Evolutionary conservation across 37 sponge, comb jelly and placozoan species (phyloP), one percentile per base, ranked within the genome.

Genomic region (Beroe forskalii): DNA sequence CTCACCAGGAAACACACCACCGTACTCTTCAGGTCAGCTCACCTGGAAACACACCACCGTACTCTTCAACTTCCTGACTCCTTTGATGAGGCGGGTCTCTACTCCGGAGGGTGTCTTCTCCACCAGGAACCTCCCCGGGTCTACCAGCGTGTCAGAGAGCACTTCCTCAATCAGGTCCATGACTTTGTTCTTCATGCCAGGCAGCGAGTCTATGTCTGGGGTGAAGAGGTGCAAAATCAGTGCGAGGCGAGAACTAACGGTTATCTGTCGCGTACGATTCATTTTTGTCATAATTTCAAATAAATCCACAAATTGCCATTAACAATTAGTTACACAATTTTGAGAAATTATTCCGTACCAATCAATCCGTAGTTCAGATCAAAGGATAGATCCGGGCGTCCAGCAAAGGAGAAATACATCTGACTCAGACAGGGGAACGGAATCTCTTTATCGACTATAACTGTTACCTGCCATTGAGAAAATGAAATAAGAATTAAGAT

Each of bases 1-100:
- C n/a, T 63, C 3, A 72, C 86, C 86, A 42, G 44, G n/a, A n/a
- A n/a, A n/a, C n/a, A n/a, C n/a, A n/a, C n/a, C n/a, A n/a, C n/a
- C n/a, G n/a, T n/a, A n/a, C n/a, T n/a, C n/a, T n/a, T n/a, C n/a
- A n/a, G n/a, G n/a, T n/a, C n/a, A n/a, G n/a, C n/a, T 63, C 3
- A 72, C 86, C 86, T 80, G 44, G n/a, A 80, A 17, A 17, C 35
- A 37, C 4, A 80, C 24, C 48, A 80, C 86, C 20, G 86, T 80
- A 22, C 86, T 41, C 55, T 80, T 80, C 43, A 80, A 25, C 40
- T 43, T 80, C 86, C 86, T 80, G 55, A 80, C 86, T 23, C 86
- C 86, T 1, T 22, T 38, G 25, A 80, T 80, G 55, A 80, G 44
- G 12, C 22, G 20, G 28, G 28, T 12, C 6, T 80, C 30, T 6